These are phyloP conservation scores for Ferrisia virgata DNA, from an alignment of 2,888 invertebrate genomes.

Conservation along the genomic window DNA sequence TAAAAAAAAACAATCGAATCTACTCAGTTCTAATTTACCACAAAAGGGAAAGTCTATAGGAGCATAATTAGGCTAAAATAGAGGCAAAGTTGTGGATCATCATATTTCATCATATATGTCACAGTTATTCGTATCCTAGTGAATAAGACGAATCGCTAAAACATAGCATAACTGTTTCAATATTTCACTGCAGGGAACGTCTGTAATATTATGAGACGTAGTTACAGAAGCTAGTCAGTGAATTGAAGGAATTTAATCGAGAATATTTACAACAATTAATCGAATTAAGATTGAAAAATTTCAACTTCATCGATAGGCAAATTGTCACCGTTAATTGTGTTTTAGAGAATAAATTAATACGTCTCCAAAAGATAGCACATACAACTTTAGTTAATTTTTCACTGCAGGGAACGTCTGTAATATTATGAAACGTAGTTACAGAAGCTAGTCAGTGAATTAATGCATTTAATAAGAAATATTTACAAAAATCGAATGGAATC, in stretches of 20 bases:
- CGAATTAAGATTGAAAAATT: no score
- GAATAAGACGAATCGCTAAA: background rate
- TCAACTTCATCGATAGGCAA: background rate
- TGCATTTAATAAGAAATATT: no score
- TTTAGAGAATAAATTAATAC: background rate
- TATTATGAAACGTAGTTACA: background rate
- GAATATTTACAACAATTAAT: no score
- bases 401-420: slow-evolving; percentile 10
- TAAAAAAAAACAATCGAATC: background rate
- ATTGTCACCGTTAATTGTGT: background rate
- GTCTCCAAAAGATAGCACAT: background rate
- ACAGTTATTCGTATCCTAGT: background rate
- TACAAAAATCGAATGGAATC: no score
- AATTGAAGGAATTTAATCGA: background rate
- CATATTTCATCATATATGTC: background rate
- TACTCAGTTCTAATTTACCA: background rate
- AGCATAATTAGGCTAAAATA: background rate
- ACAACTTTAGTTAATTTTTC: background rate
- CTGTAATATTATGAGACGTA: background rate
- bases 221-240: background rate
- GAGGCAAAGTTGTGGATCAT: slow-evolving; percentile 14
- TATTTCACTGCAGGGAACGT: background rate
- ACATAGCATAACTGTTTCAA: background rate
- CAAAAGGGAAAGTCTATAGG: background rate
- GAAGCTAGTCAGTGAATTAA: slow-evolving; percentile 25